These are phyloP conservation scores for Ciconia nigra DNA, from an alignment of 2,797 vertebrate genomes.

Conservation along the genomic window DNA sequence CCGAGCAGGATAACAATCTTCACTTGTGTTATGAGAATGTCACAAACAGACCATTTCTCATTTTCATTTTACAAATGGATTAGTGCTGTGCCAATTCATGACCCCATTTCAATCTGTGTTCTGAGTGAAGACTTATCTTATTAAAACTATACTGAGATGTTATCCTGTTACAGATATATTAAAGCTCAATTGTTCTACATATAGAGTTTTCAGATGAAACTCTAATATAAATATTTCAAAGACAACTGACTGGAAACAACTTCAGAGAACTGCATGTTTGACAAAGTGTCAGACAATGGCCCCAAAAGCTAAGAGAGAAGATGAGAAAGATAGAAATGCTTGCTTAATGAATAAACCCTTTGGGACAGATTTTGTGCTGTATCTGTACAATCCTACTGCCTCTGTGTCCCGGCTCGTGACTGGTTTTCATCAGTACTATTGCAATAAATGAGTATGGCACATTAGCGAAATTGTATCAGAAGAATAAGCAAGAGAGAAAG, in stretches of 20 bases:
- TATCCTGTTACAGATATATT: not conserved
- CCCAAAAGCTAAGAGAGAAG: not conserved
- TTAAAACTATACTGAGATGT: not conserved
- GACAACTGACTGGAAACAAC: not conserved
- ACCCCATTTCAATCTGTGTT: not conserved
- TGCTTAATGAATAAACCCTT: not conserved
- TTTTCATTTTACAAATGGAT: not conserved
- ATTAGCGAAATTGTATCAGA: not conserved
- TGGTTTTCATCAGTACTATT: not conserved
- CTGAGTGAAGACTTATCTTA: not conserved
- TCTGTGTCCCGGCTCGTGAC: accelerated
- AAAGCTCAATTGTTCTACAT: not conserved
- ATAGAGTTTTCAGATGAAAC: not conserved
- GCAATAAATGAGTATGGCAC: not conserved
- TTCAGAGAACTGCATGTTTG: not conserved
- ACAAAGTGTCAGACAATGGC: not conserved
- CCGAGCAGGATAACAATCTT: not conserved
- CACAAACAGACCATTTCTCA: not conserved
- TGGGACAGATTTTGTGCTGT: not conserved
- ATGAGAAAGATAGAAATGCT: not conserved
- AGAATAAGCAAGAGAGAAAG: not conserved
- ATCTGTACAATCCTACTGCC: not conserved
- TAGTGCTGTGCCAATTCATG: not conserved
- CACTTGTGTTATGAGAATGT: not conserved
- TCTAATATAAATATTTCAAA: not conserved